Evolutionary conservation across 2,113 vertebrate genomes (phyloP), one percentile per base, ranked within the genome.

Genomic region (Menidia beryllina): DNA sequence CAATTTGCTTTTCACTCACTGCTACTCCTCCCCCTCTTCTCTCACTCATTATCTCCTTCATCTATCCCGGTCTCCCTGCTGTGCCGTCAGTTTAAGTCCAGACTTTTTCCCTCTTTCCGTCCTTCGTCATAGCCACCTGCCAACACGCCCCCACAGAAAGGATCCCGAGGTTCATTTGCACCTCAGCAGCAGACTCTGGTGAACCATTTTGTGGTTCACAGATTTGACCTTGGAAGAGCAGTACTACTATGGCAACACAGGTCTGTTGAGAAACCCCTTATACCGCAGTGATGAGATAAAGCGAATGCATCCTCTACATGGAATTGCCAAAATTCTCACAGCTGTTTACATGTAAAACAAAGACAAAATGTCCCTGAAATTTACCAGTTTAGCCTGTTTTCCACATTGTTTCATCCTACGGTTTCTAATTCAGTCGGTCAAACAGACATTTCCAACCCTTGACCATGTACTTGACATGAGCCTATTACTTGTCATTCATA

Each of bases 121-220:
- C 56, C 49, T 73, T 15, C 62, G 65, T 72, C 67, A 74, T 77
- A 47, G 13, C 21, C 23, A 59, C 47, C 61, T 67, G 21, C 15
- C 24, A 8, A 10, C 12, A 73, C 51, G 21, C 64, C 72, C 58
- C 52, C 75, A 39, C 69, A 25, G 72, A 65, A 71, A 69, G 65
- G 63, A 34, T 58, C 49, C 69, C 25, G 25, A 75, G 59, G 63
- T 84, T 88, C 73, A 89, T 89, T 90, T 86, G 69, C 85, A 88
- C 83, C 89, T 87, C 79, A 51, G 76, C 57, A 53, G 85, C 75
- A 78, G 75, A 58, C 76, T 72, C 68, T 61, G 27, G 52, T 24
- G 56, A 72, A 72, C 57, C 66, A 14, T 77, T 77, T 47, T 20
- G n/a, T 8, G 24, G 82, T 79, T 76, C 79, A 49, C 10, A 11